Percentiles rank a stretch among this genome's conserved stretches.
Conservation (phyloP, 2,797 vertebrate species). For the Macropodus opercularis region DNA sequence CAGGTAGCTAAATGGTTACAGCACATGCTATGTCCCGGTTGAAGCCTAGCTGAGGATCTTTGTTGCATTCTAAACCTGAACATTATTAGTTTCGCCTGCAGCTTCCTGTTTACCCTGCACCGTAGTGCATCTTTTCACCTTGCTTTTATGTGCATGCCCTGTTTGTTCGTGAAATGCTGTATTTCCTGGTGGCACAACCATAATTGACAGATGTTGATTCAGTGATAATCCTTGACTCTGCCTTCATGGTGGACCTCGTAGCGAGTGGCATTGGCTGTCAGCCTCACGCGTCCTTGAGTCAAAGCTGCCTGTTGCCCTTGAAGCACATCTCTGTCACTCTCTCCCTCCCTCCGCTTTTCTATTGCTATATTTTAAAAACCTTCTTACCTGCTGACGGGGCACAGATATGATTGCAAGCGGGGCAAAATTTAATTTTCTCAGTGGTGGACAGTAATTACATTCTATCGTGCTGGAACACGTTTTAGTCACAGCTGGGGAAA, state of each 20-base stretch:
- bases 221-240: slow-evolving; percentile 63
- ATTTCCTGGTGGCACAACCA: slow-evolving; percentile 25
- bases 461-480: slow-evolving; percentile 36
- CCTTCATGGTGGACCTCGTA: slow-evolving; percentile 40
- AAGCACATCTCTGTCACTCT: slow-evolving; percentile 35
- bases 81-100: too few relatives aligned
- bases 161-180: slow-evolving; percentile 52
- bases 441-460: slow-evolving; percentile 60
- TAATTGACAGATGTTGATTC: slow-evolving; percentile 65
- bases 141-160: slow-evolving; percentile 22
- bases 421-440: slow-evolving; percentile 52
- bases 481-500: slow-evolving; percentile 34
- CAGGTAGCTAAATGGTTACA: too few relatives aligned
- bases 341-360: slow-evolving; percentile 13
- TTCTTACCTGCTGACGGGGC: slow-evolving; percentile 66
- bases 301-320: slow-evolving; percentile 72
- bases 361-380: slow-evolving; percentile 36
- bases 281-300: slow-evolving; percentile 75
- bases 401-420: slow-evolving; percentile 55
- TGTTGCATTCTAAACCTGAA: too few relatives aligned
- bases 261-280: slow-evolving; percentile 47
- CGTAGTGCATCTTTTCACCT: slow-evolving; percentile 28
- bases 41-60: too few relatives aligned
- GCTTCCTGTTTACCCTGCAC: too few relatives aligned
- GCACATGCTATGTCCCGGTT: too few relatives aligned